Conservation (phyloP, 2,113 vertebrate genomes). For the Sphaerodactylus townsendi region DNA sequence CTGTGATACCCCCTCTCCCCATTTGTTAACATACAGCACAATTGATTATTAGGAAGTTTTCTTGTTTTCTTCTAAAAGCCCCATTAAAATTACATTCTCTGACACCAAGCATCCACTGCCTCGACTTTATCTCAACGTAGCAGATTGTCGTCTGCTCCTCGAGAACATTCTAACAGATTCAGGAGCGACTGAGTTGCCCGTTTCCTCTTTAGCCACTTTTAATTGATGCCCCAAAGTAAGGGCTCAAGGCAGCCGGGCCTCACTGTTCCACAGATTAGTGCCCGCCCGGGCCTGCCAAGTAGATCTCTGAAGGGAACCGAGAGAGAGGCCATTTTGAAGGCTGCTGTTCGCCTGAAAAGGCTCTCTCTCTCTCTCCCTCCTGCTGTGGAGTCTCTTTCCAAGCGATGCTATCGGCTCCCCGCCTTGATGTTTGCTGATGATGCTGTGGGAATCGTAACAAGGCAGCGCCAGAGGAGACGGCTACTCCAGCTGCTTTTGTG, state of each 20-base stretch:
- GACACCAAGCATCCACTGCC: too few species aligned
- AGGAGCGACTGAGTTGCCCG: not conserved
- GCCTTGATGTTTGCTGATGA: slow-evolving; percentile 21
- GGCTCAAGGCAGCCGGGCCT: not conserved
- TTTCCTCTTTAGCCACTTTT: not conserved
- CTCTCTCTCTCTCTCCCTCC: not conserved
- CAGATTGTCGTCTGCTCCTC: too few species aligned
- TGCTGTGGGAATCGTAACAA: slow-evolving; percentile 14
- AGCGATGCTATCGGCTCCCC: not conserved
- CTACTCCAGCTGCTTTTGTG: slow-evolving; percentile 2
- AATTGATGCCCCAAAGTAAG: not conserved
- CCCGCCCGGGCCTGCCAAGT: not conserved
- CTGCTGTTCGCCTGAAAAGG: not conserved
- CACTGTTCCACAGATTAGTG: not conserved
- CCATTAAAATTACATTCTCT: too few species aligned
- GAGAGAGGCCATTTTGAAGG: not conserved
- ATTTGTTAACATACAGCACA: too few species aligned
- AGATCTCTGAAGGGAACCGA: not conserved
- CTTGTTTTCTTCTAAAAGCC: too few species aligned
- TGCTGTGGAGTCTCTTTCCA: not conserved
- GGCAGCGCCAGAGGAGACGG: not conserved
- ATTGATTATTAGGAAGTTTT: too few species aligned
- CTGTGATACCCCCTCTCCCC: too few species aligned
- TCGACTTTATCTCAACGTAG: too few species aligned
- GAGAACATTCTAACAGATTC: too few species aligned